Base-by-base conservation (phyloP, 2,113 vertebrate species). In the Zeus faber region DNA sequence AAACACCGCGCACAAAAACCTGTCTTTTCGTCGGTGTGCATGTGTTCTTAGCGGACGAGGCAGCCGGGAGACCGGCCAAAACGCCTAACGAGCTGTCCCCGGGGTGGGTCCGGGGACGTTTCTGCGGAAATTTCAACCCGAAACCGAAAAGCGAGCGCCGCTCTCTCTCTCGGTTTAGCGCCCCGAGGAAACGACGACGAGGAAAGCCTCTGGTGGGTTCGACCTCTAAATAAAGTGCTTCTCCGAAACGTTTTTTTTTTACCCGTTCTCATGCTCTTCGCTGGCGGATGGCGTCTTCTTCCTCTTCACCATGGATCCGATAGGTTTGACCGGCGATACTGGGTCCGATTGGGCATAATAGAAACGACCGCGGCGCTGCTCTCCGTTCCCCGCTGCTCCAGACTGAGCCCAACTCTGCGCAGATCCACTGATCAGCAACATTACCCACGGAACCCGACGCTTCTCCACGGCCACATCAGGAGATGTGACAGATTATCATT, bases 271-370 rank as follows among this genome's bases (percentile, higher is more conserved):
- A 57, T 79, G 86, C 64, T 92, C 90, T 79, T 85, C 84, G 58
- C 79, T 79, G 66, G 86, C 89, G 10, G 79, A 67, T 62, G 88
- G 83, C 71, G 78, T 89, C 88, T 84, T 91, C 91, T 80, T 91
- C 80, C 89, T 91, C 87, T 91, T 94, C 91, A 93, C 94, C 94
- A 91, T 92, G 90, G 88, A 76, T 88, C 90, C 89, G 88, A 76
- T 65, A 80, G 65, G 79, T 70, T 82, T 77, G 54, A 77, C 70
- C 78, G 80, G 58, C 82, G 86, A 79, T 77, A 55, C 48, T 22
- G 51, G 82, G 76, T 77, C 82, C 73, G 70, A 71, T 76, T 50
- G 65, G 85, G 87, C 95, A 94, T 91, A 81, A 86, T 92, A 89
- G 61, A 87, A 76, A 76, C 85, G 62, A 85, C 11, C 11, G 54